Conservation (phyloP, 2,888 invertebrate genomes). For the Lasioglossum calceatum region DNA sequence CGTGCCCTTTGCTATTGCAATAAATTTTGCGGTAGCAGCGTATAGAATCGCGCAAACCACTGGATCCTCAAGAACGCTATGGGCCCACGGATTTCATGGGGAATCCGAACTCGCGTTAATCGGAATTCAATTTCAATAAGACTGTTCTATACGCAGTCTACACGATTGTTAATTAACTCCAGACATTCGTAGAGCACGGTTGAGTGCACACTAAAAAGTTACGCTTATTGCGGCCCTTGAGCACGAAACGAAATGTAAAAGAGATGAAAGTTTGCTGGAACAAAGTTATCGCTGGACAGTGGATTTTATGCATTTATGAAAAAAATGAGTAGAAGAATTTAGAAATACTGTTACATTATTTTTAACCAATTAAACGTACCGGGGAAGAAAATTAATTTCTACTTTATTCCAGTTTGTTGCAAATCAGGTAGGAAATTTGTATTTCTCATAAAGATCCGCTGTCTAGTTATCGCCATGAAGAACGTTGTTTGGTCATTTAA, state of each 20-base stretch:
- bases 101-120: slow-evolving; percentile 20
- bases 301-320: no score
- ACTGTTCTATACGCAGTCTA: neutral
- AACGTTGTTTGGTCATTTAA: neutral
- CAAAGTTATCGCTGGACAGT: no score
- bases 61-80: slow-evolving; percentile 12
- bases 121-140: slow-evolving; percentile 43
- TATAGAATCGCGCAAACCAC: slow-evolving; percentile 22
- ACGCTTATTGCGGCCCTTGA: neutral
- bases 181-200: neutral
- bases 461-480: neutral
- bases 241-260: neutral
- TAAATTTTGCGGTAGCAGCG: slow-evolving; percentile 48
- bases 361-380: no score
- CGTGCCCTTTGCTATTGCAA: slow-evolving; percentile 54
- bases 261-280: no score
- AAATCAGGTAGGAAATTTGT: no score
- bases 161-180: slow-evolving; percentile 25
- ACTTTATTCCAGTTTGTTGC: no score
- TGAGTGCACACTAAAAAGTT: neutral
- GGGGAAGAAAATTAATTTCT: no score
- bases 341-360: no score
- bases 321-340: no score
- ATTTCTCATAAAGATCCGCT: no score
- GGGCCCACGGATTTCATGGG: neutral